Conservation (phyloP, 2,797 vertebrate genomes). For the Tympanoctomys barrerae region DNA sequence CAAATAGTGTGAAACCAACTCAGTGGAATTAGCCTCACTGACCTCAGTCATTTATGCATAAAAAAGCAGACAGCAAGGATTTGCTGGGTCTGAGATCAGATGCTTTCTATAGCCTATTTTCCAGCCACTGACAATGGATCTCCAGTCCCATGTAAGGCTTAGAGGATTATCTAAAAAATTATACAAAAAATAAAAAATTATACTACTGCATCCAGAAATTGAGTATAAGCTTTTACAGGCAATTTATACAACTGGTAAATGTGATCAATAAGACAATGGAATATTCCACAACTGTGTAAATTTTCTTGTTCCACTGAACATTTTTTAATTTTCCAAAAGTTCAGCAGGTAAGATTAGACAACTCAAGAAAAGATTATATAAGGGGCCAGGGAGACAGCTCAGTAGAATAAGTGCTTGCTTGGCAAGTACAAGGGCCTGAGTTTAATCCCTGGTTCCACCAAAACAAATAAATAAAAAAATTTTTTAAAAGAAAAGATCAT, state of each 20-base stretch:
- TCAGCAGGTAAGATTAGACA: slow-evolving; percentile 25
- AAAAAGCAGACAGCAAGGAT: slow-evolving; percentile 23
- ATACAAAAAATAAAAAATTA: slow-evolving; percentile 25
- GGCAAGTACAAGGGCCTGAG: too few relatives aligned
- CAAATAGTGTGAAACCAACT: neutral
- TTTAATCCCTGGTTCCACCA: too few relatives aligned
- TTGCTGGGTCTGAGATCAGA: neutral
- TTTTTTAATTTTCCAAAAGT: neutral
- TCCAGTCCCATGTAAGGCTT: neutral
- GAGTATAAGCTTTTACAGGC: neutral
- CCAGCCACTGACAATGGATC: neutral
- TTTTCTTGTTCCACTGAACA: slow-evolving; percentile 34
- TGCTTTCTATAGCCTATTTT: slow-evolving; percentile 8
- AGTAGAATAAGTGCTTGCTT: too few relatives aligned
- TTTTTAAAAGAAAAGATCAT: too few relatives aligned
- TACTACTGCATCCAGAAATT: slow-evolving; percentile 2
- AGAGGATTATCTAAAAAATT: neutral
- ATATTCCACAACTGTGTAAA: neutral
- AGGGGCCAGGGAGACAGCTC: too few relatives aligned
- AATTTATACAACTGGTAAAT: slow-evolving; percentile 4
- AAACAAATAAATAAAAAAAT: too few relatives aligned
- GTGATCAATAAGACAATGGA: slow-evolving; percentile 27
- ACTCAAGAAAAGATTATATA: neutral
- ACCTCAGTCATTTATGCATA: neutral
- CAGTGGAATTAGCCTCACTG: neutral